Evolutionary conservation across 2,113 vertebrate species (phyloP).

Genomic region (Coturnix japonica): DNA sequence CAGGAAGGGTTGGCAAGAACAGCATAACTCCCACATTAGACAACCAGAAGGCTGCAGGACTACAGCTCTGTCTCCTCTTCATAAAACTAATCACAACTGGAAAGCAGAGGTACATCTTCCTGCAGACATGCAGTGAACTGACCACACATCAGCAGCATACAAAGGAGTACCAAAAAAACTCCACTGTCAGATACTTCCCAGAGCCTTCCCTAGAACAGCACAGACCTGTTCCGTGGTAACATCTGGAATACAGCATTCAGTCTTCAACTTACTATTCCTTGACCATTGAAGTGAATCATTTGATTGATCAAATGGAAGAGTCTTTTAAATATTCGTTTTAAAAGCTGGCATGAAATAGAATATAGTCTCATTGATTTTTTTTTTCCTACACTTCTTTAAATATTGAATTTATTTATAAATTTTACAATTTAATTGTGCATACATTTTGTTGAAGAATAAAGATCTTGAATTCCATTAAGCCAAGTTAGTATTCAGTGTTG

Average conservation of each 20-base stretch:
- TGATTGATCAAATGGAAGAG: background rate
- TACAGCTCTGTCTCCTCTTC: background rate
- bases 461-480: background rate
- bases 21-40: background rate
- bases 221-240: background rate
- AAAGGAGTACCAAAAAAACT: background rate
- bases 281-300: background rate
- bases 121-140: background rate
- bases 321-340: constrained; percentile 29
- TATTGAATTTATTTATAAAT: constrained; percentile 12
- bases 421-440: background rate
- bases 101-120: background rate
- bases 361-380: background rate
- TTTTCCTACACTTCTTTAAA: background rate
- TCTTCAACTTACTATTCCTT: background rate
- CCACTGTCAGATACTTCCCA: background rate
- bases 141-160: fast-evolving
- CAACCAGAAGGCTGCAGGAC: background rate
- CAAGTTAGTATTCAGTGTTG: background rate
- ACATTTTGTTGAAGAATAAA: constrained; percentile 51
- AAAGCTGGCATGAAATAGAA: background rate
- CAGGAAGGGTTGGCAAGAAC: background rate
- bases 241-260: background rate
- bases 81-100: background rate
- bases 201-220: background rate